Evolutionary conservation across 2,888 invertebrate species (phyloP).

Genomic region (Pachycephus smyrnensis): DNA sequence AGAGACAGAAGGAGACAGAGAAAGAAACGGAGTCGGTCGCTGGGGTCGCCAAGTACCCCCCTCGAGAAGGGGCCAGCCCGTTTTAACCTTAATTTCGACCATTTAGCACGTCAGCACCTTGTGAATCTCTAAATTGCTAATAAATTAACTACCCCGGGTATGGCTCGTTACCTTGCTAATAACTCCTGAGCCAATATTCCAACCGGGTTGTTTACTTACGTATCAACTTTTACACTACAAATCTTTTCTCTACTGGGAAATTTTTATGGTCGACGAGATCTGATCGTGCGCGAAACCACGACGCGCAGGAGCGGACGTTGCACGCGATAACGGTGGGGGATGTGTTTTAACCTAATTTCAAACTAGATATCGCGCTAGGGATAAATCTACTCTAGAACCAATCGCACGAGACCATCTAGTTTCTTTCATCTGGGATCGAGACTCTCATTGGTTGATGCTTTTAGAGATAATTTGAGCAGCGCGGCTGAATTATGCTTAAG

Average conservation of each 20-base stretch:
- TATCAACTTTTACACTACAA: constrained; percentile 58
- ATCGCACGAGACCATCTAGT: background rate
- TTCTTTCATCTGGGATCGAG: background rate
- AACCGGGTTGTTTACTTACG: constrained; percentile 56
- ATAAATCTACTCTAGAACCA: background rate
- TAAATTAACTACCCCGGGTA: background rate
- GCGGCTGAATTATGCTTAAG: background rate
- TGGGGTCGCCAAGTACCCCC: constrained; percentile 37
- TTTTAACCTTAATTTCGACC: constrained; percentile 26
- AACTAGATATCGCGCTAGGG: background rate
- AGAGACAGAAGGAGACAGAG: constrained; percentile 1
- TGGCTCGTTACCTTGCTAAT: constrained; percentile 18
- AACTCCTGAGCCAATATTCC: constrained; percentile 12
- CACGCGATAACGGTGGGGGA: background rate
- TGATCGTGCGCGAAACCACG: constrained; percentile 39
- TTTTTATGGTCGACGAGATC: constrained; percentile 49
- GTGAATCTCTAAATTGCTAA: background rate
- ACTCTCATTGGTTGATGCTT: background rate
- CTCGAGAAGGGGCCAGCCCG: constrained; percentile 14
- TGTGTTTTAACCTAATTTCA: background rate
- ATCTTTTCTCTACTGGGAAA: constrained; percentile 61
- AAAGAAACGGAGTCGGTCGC: constrained; percentile 3
- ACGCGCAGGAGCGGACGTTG: constrained; percentile 32
- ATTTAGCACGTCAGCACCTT: constrained; percentile 14
- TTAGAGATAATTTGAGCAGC: background rate